Base-by-base conservation (phyloP, 2,113 vertebrate genomes). In the Taxidea taxus region DNA sequence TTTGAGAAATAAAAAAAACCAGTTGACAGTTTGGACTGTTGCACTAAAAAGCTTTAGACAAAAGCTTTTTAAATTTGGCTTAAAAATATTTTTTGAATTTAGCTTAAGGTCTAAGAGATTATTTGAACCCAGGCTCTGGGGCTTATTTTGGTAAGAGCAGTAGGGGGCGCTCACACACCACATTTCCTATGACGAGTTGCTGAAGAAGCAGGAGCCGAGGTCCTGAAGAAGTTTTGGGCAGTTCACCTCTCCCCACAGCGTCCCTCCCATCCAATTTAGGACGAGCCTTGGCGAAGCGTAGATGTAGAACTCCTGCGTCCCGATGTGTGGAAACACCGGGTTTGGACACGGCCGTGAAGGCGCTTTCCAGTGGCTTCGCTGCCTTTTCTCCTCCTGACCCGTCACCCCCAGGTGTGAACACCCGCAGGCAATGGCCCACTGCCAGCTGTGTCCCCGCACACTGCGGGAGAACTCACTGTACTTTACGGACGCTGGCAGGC, bases 131-230 rank as follows among this genome's bases (percentile, higher is more conserved):
- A 34, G 18, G 23, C 51, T 31, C 37, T 4, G 49, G 56, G 51
- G 34, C 20, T 81, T 31, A 15, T 64, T 62, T 62, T 13, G 15
- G 68, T 11, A 20, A 4, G 42, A 29, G 70, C 96, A 82, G 92
- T 20, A 96, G 95, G 75, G 97, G 96, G 97, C 85, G 72, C 94
- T 39, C 92, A 15, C 27, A 13, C 42, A 42, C 80, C 0, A 10
- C 21, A 14, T 18, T n/a, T 25, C 81, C 16, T 2, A 3, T 4
- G 25, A 14, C 4, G 54, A 6, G 51, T 4, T 12, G 44, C 68
- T 2, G 6, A 47, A 23, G 72, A 29, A 2, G 37, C 39, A 1
- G 78, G 60, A 1, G 49, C 14, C 1, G 16, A 1, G 5, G 11
- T 21, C 25, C 23, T 0, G 66, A 12, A n/a, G n/a, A 20, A 47